Base-by-base conservation (phyloP, 1,140 invertebrate genomes). In the Drosophila bocqueti region DNA sequence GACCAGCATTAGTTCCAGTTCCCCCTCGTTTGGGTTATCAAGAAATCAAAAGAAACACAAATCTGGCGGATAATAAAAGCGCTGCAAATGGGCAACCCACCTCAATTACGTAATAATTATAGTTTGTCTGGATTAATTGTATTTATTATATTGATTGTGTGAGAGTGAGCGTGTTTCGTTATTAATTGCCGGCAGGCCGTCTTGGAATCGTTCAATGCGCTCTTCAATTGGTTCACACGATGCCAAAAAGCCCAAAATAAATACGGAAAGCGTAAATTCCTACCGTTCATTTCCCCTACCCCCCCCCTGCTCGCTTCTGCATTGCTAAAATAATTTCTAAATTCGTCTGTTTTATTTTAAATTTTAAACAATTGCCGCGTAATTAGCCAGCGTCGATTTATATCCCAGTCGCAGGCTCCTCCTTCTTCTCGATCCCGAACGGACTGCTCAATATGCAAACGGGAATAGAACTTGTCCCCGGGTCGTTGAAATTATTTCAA, bases 81-180 rank as follows among this genome's bases (percentile, higher is more conserved):
- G 46, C 52, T 64, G 65, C 67, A 71, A 71, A 71, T 76, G 65
- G 46, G 66, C 67, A 78, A 29, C 52, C 79, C 80, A 86, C 79
- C 76, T 73, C 72, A 86, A 86, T 86, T 81, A 87, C 79, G 79
- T 76, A 86, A 86, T 82, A 86, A 79, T 86, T 86, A 86, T 86
- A 76, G 73, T 73, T 76, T 73, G 73, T 21, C 65, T 77, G 68
- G 50, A 45, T 79, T 79, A 73, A 79, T 77, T 83, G 62, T 77
- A 73, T 83, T 79, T 46, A 76, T 76, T 78, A 75, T 76, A 75
- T 76, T 76, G 76, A 60, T 61, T 79, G 67, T 79, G 54, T 40
- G 54, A 40, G 54, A 11, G 50, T 13, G 55, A 54, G 61, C 49
- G 52, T 71, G 67, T 58, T 76, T 80, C 50, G 59, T 76, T 76